Conservation (phyloP, 1,140 invertebrate species). For the Apis laboriosa region DNA sequence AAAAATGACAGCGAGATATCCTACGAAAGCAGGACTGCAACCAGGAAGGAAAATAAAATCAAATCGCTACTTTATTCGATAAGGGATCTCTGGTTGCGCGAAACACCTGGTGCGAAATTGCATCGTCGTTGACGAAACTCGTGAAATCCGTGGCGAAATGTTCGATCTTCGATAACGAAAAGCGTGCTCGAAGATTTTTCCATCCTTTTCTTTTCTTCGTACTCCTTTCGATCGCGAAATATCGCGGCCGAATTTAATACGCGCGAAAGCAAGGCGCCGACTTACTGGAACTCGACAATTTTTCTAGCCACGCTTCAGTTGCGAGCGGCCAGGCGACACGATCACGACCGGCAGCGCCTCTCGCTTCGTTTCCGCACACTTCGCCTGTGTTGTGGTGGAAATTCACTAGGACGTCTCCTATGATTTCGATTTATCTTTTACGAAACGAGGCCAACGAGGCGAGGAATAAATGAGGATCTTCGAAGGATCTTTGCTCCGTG, state of each 20-base stretch:
- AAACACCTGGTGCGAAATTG: slow-evolving; percentile 11
- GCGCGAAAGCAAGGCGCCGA: slow-evolving; percentile 56
- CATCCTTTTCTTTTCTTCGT: no score
- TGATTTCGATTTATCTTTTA: no score
- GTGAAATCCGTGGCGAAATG: slow-evolving; percentile 10
- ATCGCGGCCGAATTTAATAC: slow-evolving; percentile 46
- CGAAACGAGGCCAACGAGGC: no score
- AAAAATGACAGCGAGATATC: background rate
- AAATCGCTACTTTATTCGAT: background rate
- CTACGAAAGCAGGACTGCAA: background rate
- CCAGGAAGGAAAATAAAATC: slow-evolving; percentile 13
- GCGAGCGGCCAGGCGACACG: background rate
- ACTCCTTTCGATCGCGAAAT: background rate
- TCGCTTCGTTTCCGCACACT: background rate
- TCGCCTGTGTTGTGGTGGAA: background rate
- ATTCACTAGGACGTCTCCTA: background rate
- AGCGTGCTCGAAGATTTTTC: background rate
- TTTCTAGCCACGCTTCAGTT: slow-evolving; percentile 49
- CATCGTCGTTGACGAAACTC: background rate
- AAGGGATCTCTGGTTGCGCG: background rate
- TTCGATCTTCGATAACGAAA: slow-evolving; percentile 4
- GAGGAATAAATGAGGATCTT: no score
- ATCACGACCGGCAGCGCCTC: no score
- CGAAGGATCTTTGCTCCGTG: no score
- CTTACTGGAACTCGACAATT: slow-evolving; percentile 46